Evolutionary conservation across 2,113 vertebrate species (phyloP), one percentile per base, ranked within the genome.

Genomic region (Dolichotis patagonum): DNA sequence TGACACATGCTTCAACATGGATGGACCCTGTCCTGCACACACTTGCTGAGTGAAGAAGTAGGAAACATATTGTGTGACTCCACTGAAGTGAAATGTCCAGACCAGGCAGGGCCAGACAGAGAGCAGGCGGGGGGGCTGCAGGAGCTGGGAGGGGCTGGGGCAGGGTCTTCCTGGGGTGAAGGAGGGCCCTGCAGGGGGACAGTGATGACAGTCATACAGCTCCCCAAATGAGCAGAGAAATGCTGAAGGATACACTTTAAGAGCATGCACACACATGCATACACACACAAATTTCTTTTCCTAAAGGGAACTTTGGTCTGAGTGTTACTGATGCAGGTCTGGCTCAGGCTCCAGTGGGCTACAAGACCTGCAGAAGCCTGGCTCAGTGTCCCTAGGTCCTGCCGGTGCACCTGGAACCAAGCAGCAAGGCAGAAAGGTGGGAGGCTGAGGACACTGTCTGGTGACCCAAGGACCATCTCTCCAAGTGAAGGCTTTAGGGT

Each of bases 61-160:
- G 17, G 32, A 17, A 46, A 28, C 28, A 32, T 1, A 5, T 6
- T 3, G 2, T 52, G 6, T 41, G 32, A 28, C 1, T 52, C n/a
- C 35, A 16, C 7, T 9, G 28, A 1, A 1, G 7, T 3, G 22
- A 35, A 49, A 30, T 2, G 30, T 19, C 12, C 24, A 38, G 32
- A 26, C 8, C 10, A 17, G 35, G 20, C 30, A n/a, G 0, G 10
- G n/a, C 52, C 32, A 26, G 9, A 13, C 1, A 2, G 13, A 32
- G 17, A 12, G 60, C 30, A 19, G 13, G 20, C 0, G 1, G 1
- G 28, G 28, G 7, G n/a, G 13, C 1, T 43, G 7, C 13, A 41
- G 5, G 26, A 38, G 12, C 13, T 0, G 35, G 14, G 30, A 19
- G 35, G 20, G 7, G 41, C 1, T 0, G 3, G 22, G 4, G 3